Conservation (phyloP, 2,797 vertebrate species). For the Anguilla anguilla region DNA sequence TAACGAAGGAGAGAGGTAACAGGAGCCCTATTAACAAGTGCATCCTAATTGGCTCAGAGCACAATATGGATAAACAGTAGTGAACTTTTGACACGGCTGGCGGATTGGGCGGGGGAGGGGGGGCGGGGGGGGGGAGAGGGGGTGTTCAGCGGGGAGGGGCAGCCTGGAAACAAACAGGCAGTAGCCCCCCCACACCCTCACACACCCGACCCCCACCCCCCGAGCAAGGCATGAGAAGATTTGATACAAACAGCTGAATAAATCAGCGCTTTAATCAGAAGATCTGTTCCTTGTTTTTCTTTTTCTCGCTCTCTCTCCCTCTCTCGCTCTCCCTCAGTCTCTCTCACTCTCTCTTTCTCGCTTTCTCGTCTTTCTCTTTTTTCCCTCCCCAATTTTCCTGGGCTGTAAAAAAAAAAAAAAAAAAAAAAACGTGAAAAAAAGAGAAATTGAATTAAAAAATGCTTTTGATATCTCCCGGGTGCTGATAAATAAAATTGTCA, state of each 20-base stretch:
- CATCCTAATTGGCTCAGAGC: slow-evolving; percentile 67
- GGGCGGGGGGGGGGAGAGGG: neutral
- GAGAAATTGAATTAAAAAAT: slow-evolving; percentile 73
- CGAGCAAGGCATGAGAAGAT: slow-evolving; percentile 33
- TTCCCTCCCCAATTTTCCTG: slow-evolving; percentile 59
- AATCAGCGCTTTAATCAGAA: slow-evolving; percentile 56
- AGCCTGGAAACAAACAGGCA: neutral
- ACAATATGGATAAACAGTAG: slow-evolving; percentile 62
- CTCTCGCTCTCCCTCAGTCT: no score
- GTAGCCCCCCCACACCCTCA: neutral
- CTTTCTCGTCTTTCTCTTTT: slow-evolving; percentile 32
- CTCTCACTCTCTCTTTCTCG: neutral
- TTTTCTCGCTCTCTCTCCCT: no score
- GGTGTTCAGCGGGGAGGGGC: neutral
- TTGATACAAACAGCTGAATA: slow-evolving; percentile 61
- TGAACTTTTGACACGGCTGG: neutral
- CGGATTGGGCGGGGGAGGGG: no score
- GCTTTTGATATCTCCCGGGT: slow-evolving; percentile 67
- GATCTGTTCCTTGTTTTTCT: neutral
- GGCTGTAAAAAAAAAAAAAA: slow-evolving; percentile 54
- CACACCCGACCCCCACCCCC: neutral
- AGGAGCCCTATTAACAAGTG: slow-evolving; percentile 61
- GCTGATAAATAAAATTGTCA: slow-evolving; percentile 75
- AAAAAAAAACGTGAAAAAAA: slow-evolving; percentile 19
- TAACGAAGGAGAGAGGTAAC: slow-evolving; percentile 38